These are phyloP conservation scores for Thysanoteuthis rhombus DNA, from an alignment of 2,888 invertebrate genomes.

Conservation along the genomic window DNA sequence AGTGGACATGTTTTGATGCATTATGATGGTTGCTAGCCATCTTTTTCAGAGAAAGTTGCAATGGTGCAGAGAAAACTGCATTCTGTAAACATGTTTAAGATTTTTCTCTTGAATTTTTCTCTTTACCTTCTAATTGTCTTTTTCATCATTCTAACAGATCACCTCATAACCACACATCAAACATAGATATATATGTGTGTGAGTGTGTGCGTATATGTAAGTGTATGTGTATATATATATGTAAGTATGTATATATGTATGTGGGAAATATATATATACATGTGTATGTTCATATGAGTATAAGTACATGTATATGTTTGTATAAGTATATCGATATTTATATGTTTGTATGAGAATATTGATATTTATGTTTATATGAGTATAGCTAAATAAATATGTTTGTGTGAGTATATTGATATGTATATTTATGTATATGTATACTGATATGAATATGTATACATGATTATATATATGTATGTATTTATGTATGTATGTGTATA, in stretches of 20 bases:
- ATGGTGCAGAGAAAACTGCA: no score
- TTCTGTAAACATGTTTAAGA: no score
- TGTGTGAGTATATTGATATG: no score
- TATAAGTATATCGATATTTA: not conserved
- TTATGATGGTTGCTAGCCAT: no score
- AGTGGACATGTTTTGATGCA: no score
- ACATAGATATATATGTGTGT: not conserved
- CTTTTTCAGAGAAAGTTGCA: no score
- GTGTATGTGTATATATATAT: conserved; percentile 21
- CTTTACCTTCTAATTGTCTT: no score
- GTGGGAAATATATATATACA: no score
- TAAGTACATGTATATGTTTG: not conserved
- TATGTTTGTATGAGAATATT: not conserved
- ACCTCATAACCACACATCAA: no score
- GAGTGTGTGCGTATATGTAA: not conserved
- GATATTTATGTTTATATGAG: not conserved
- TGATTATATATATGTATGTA: not conserved
- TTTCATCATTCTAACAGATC: no score
- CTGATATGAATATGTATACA: not conserved
- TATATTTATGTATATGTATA: not conserved
- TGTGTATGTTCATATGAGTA: no score
- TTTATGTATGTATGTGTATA: not conserved
- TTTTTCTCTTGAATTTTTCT: no score
- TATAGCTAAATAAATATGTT: not conserved
- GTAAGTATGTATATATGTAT: not conserved